Base-by-base conservation (phyloP, 2,888 invertebrate species). In the Nipponacmea schrenckii region DNA sequence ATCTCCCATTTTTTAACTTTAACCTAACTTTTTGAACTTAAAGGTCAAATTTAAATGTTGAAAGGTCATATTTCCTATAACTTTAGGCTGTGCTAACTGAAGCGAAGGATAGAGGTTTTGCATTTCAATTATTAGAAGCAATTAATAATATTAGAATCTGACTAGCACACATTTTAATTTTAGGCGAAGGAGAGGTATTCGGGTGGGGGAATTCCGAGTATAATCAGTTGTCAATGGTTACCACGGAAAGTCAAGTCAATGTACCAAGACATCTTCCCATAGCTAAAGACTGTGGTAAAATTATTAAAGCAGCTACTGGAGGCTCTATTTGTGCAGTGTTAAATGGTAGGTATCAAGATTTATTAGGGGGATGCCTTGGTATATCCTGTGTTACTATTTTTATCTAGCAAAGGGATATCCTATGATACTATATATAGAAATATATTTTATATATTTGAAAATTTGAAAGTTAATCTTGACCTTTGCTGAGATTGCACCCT, bases 141-240 rank as follows among this genome's bases (percentile, higher is more conserved):
- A 39, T 10, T 31, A 7, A 31, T 4, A 4, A 31, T 31, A 31
- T 39, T 10, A 8, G 39, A 39, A 39, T 39, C 7, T 8, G 39
- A 39, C 39, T 10, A 39, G 39, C 39, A 1, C 7, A 26, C 4
- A 48, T 24, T 71, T 45, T 45, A 14, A 56, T 68, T 70, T 77
- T 81, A 94, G 95, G 96, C 77, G 93, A 93, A 81, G 97, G 97
- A 4, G 94, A 96, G 83, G 91, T 96, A 1, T 98, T 97, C 90
- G 98, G 97, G 0, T 98, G 98, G 97, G 98, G 98, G 10, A 98
- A 97, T 88, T 94, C 94, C 0, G 98, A 98, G 89, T 97, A 97
- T 85, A 93, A 93, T 0, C 98, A 98, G 88, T 90, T 98, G 50
- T 90, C 92, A 39, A 89, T 91, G 81, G 84, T 85, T 20, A 84